These are phyloP conservation scores for Microtus richardsoni DNA, from an alignment of 2,113 vertebrate genomes.

Conservation along the genomic window DNA sequence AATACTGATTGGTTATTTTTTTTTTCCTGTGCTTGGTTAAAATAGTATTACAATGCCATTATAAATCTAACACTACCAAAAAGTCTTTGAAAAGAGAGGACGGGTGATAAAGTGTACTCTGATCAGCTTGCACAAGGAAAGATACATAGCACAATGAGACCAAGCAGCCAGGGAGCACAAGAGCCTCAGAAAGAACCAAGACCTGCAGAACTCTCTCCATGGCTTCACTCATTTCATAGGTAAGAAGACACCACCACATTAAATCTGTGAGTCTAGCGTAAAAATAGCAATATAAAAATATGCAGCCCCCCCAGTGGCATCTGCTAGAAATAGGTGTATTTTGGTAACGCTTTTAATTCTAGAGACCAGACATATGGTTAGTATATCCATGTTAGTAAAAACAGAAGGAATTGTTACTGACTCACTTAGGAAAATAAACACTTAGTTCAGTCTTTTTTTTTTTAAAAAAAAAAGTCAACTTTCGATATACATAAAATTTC, in stretches of 20 bases:
- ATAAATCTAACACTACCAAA: not conserved
- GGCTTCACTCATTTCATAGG: not conserved
- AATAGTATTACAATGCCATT: not conserved
- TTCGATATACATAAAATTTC: not conserved
- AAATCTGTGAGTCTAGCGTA: not conserved
- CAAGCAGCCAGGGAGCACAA: not conserved
- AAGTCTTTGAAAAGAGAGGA: not conserved
- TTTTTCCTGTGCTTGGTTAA: not conserved
- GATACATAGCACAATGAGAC: not conserved
- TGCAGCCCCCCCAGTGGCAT: not conserved
- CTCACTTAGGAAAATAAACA: not conserved
- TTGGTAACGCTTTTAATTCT: not conserved
- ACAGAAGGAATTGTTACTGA: not conserved
- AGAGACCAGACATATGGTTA: not conserved
- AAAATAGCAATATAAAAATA: not conserved
- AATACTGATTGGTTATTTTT: not conserved
- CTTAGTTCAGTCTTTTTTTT: not conserved
- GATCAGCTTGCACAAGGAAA: not conserved
- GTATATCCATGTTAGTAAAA: slow-evolving; percentile 4
- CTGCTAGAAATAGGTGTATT: not conserved
- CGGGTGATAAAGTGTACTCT: not conserved
- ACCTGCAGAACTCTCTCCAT: not conserved
- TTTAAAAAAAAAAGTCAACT: not conserved
- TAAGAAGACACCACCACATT: not conserved
- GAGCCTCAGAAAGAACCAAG: not conserved